A percentile compares a stretch with the other conserved stretches of the same genome.
phyloP scores from a whole-genome alignment of 2,113 vertebrate species.

The Choloepus hoffmanni region DNA sequence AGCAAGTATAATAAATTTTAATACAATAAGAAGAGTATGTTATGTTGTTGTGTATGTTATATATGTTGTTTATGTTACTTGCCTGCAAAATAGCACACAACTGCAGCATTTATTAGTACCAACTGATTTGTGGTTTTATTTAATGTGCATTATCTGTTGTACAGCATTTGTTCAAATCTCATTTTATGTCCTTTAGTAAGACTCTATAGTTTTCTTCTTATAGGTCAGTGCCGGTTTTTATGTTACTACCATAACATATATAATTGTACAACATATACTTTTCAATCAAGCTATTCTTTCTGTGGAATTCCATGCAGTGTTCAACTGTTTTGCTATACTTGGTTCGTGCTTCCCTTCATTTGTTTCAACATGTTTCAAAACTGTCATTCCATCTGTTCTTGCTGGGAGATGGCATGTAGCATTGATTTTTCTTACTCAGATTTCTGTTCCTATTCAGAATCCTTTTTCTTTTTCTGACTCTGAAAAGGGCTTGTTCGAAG shows the following conservation, averaged over 20 bases:
- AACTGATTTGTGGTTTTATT: not conserved
- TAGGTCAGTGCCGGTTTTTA: not conserved
- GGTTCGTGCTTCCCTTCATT: not conserved
- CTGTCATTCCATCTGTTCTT: constrained; percentile 46
- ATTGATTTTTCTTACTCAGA: constrained; percentile 42
- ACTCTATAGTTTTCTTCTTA: constrained; percentile 6
- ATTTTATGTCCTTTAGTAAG: constrained; percentile 1
- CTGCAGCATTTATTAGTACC: not conserved
- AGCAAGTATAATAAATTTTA: not conserved
- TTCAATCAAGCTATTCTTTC: not conserved
- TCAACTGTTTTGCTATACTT: not conserved
- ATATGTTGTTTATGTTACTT: not conserved
- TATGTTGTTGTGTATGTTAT: not conserved
- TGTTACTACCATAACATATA: not conserved
- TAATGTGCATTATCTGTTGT: constrained; percentile 27
- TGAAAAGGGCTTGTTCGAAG: not conserved
- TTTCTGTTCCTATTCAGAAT: constrained; percentile 23
- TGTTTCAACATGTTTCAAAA: not conserved
- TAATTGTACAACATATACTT: constrained; percentile 1
- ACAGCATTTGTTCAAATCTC: not conserved
- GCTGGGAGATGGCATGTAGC: not conserved
- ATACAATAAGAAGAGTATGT: not conserved
- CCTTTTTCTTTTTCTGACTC: constrained; percentile 1
- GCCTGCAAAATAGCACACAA: not conserved
- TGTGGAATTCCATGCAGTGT: not conserved